Evolutionary conservation across 2,797 vertebrate genomes (phyloP), one percentile per base, ranked within the genome.

Genomic region (Neomorphus geoffroyi): DNA sequence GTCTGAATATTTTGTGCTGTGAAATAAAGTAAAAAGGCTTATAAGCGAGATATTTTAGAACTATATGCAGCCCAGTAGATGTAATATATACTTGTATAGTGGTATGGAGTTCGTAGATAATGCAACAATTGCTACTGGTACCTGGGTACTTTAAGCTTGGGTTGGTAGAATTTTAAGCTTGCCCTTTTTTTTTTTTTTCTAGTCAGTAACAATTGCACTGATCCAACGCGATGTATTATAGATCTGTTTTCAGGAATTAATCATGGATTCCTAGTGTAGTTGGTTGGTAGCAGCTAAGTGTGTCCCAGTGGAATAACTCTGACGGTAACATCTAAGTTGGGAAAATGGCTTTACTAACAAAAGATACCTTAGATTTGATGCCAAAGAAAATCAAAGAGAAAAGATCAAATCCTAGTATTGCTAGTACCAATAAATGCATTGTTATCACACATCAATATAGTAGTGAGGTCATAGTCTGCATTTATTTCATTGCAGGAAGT

Each of bases 231-330:
- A 82, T 73, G 6, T 28, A 3, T 13, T 50, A 48, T 46, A 86
- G 62, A 73, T n/a, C 79, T 13, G 3, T 88, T 90, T 89, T 88
- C 54, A 88, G 54, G 32, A 94, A 69, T 86, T 93, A 92, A 75
- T 88, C 39, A 75, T 24, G 23, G 54, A 56, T 84, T 94, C 86
- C 70, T 74, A 22, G 78, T 90, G 46, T 90, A 62, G 27, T 81
- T 91, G 54, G 6, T 62, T 83, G 57, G 75, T 65, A 86, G 46
- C 71, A 91, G 43, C 57, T 91, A 88, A 90, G 56, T 45, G 26
- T 78, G 28, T 81, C 88, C 70, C 62, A 33, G 33, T 62, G 77
- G 77, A 90, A 39, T 66, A 86, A n/a, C 37, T 71, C 53, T 81
- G 73, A 58, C 1, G 2, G 62, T 78, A 90, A 79, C 53, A 74